Evolutionary conservation across 2,888 invertebrate genomes (phyloP), one percentile per base, ranked within the genome.

Genomic region (Lepas anatifera): DNA sequence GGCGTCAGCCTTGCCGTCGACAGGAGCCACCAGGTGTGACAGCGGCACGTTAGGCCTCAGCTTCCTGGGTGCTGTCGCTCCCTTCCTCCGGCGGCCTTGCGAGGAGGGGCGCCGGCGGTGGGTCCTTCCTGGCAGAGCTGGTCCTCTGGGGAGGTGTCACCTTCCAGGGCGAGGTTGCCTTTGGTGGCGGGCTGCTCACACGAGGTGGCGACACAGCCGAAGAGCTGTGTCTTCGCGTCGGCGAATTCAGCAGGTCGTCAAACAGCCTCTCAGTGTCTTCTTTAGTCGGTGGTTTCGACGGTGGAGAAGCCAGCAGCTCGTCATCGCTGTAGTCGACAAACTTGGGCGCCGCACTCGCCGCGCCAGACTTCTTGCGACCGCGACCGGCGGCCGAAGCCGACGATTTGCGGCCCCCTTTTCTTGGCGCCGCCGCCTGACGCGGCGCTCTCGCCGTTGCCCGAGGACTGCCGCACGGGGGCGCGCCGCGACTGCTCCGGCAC

Each of bases 231-330:
- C n/a, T n/a, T n/a, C 25, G 25, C 22, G 58, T 13, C 35, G 58
- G 29, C 32, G 32, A 22, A 18, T 22, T 18, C 58, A 66, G 39
- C 39, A 66, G 66, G 18, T 66, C 39, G 8, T 66, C 27, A 13
- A 66, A 66, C 39, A 66, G 39, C 66, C 27, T n/a, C 25, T 66
- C 66, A 18, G 66, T 66, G 25, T 66, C 66, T 16, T 66, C 66
- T 8, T n/a, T 22, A 8, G 66, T 25, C 3, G 39, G 66, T 39
- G 66, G 66, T 39, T 37, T 37, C 11, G 66, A 25, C 13, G 13
- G n/a, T 10, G 66, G 66, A 37, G 66, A 66, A 16, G 25, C 10
- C 27, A 66, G 41, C 66, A 66, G 66, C 66, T 66, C 66, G 41
- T 66, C 66, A 27, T 66, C 66, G 11, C 66, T 66, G 66, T 66